phyloP scores from a whole-genome alignment of 1,140 invertebrate genomes.

The Thaumetopoea pityocampa region DNA sequence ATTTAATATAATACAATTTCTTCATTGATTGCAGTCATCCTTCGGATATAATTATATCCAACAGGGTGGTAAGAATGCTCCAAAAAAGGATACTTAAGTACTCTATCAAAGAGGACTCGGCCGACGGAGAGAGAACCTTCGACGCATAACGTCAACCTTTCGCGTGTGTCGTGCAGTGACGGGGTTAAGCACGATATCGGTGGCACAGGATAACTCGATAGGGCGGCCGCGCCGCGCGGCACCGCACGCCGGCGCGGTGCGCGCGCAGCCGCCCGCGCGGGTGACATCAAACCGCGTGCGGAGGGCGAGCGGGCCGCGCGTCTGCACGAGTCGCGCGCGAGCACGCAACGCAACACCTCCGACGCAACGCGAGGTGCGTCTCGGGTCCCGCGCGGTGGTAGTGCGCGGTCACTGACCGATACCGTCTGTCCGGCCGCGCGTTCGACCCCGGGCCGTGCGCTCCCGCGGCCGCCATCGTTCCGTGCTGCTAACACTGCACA shows the following conservation, averaged over 20 bases:
- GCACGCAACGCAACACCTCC: conserved; percentile 53
- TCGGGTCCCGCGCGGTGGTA: conserved; percentile 33
- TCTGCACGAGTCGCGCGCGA: conserved; percentile 42
- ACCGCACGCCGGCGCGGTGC: conserved; percentile 55
- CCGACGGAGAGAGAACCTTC: background rate
- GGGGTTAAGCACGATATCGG: conserved; percentile 44
- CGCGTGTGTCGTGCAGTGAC: conserved; percentile 23
- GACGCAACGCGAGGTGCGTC: conserved; percentile 48
- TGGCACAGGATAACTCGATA: conserved; percentile 66
- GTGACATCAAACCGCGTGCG: conserved; percentile 68
- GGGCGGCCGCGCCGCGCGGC: conserved; percentile 60
- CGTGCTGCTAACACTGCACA: conserved; percentile 25
- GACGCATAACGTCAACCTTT: conserved; percentile 9
- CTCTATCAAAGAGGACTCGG: too few species aligned
- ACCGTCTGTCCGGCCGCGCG: conserved; percentile 29
- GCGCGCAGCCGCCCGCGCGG: conserved; percentile 65
- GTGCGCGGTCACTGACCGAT: conserved; percentile 58
- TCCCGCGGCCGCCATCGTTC: conserved; percentile 18
- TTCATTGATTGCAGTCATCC: too few species aligned
- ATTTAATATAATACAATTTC: too few species aligned
- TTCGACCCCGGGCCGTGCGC: conserved; percentile 34
- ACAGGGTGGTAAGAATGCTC: too few species aligned
- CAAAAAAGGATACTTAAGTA: too few species aligned
- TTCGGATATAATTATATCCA: too few species aligned
- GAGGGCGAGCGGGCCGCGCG: conserved; percentile 63